Base-by-base conservation (phyloP, 2,113 vertebrate species). In the Trogon surrucura region DNA sequence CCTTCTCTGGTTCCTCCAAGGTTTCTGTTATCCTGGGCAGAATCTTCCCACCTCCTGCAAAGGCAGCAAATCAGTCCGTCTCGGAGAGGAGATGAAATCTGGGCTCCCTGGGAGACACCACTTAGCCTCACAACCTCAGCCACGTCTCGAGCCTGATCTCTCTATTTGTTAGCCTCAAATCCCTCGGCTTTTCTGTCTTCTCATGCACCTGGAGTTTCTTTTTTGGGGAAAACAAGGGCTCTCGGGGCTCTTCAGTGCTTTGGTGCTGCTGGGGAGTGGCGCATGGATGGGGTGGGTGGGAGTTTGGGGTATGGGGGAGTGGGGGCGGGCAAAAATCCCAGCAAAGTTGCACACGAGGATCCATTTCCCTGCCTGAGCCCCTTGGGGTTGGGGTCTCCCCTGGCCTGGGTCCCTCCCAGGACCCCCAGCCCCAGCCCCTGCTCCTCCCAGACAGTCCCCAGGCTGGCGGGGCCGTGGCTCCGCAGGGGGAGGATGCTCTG, bases 301-400 rank as follows among this genome's bases (percentile, higher is more conserved):
- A 61, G 22, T 10, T 60, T 0, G 1, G 36, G 32, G 13, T 9
- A 17, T 1, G 3, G 4, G 34, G 10, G 32, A 12, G 10, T 10
- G 25, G 13, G 45, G 13, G 45, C 4, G 45, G 45, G 36, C 20
- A 20, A 5, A 0, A 25, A 19, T 36, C 30, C 1, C 60, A 10
- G n/a, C 23, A 3, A 23, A 36, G 19, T 2, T 5, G 6, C 32
- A 18, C 30, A 1, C 0, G 10, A 48, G 45, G 64, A 18, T 17
- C 4, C 0, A 4, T 6, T 34, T 20, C 30, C 44, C 44, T 41
- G 48, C 1, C 5, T 15, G 44, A 84, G 19, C 36, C 53, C 58
- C 25, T 54, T 3, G 1, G 25, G 48, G 21, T 36, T 11, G 0
- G 2, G 53, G 19, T 51, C 7, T 30, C 20, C 44, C 48, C 45